These are phyloP conservation scores for Drosophila yooni DNA, from an alignment of 2,888 invertebrate species.

Conservation along the genomic window DNA sequence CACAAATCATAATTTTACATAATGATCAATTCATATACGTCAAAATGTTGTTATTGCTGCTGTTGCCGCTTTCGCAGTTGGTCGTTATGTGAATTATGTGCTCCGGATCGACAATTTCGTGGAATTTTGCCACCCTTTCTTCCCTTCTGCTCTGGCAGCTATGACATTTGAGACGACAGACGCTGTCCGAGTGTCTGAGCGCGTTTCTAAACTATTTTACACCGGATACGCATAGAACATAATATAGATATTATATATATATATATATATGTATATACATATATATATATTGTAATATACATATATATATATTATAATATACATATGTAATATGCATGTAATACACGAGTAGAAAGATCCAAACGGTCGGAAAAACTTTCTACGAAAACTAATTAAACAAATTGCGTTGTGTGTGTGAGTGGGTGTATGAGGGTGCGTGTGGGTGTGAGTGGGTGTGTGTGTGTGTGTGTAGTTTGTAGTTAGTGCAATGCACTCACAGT, in stretches of 20 bases:
- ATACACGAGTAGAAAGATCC: neutral
- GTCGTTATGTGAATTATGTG: slow-evolving; percentile 60
- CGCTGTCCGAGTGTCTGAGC: slow-evolving; percentile 18
- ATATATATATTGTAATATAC: neutral
- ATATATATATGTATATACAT: neutral
- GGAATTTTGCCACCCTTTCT: slow-evolving; percentile 32
- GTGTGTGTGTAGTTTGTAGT: slow-evolving; percentile 4
- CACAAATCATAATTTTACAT: slow-evolving; percentile 81
- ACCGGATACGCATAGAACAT: slow-evolving; percentile 41
- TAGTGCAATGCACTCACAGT: slow-evolving; percentile 51
- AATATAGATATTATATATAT: slow-evolving; percentile 23
- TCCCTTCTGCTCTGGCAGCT: slow-evolving; percentile 19
- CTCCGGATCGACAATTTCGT: slow-evolving; percentile 46
- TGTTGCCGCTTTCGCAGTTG: slow-evolving; percentile 22
- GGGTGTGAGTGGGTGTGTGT: neutral
- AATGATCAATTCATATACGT: slow-evolving; percentile 81
- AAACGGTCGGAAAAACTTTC: slow-evolving; percentile 46
- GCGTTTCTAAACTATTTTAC: slow-evolving; percentile 40
- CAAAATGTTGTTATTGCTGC: slow-evolving; percentile 58
- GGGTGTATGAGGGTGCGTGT: neutral
- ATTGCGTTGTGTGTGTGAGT: slow-evolving; percentile 57
- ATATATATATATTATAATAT: slow-evolving; percentile 6
- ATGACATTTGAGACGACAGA: slow-evolving; percentile 40
- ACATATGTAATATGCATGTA: neutral
- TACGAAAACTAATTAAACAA: slow-evolving; percentile 73